Conservation (phyloP, 1,140 invertebrate genomes). For the Ridgeia piscesae region DNA sequence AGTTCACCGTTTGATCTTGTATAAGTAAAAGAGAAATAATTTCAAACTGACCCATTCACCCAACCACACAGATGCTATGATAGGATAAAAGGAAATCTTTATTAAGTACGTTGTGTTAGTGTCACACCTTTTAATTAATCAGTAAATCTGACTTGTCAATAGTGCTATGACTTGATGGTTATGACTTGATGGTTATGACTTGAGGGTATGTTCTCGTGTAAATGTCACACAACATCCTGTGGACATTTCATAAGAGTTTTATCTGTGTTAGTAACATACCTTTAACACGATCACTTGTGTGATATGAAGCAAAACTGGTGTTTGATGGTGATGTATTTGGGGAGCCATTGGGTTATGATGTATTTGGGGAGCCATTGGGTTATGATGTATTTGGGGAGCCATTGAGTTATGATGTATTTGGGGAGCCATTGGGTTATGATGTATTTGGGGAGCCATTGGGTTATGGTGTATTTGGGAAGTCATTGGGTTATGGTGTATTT, state of each 20-base stretch:
- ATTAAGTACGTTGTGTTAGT: neutral
- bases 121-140: neutral
- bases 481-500: too few relatives aligned
- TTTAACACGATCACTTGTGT: neutral
- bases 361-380: neutral
- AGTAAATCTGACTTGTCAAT: neutral
- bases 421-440: too few relatives aligned
- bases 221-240: neutral
- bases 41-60: neutral
- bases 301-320: neutral
- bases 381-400: too few relatives aligned
- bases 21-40: neutral
- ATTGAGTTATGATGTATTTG: too few relatives aligned
- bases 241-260: neutral
- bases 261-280: neutral
- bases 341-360: neutral
- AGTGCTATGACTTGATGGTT: neutral
- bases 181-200: neutral
- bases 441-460: too few relatives aligned
- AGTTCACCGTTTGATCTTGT: neutral
- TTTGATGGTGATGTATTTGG: neutral
- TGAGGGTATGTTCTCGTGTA: neutral
- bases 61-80: neutral
- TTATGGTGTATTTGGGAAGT: too few relatives aligned
- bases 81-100: conserved; percentile 1